Base-by-base conservation (phyloP, 2,113 vertebrate genomes). In the Cyanoramphus novaezelandiae region DNA sequence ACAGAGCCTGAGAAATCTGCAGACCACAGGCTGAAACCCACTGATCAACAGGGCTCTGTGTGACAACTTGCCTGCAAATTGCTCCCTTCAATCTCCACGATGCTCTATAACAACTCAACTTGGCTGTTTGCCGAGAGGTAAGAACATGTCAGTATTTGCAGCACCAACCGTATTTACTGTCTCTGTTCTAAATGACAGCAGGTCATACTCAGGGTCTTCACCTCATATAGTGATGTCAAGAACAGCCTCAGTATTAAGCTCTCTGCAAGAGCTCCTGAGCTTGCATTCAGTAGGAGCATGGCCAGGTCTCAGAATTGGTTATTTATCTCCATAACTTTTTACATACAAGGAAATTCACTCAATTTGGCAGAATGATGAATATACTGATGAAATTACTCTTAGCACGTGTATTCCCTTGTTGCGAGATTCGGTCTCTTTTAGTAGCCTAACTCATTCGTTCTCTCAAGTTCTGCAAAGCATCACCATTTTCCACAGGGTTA, bases 11-110 rank as follows among this genome's bases (percentile, higher is more conserved):
- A 86, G 91, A 70, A 83, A 92, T 68, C 72, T 92, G 95, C 91
- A 86, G 91, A 70, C 64, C 72, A 59, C 49, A 77, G 93, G 71
- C 25, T 93, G 88, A 60, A 88, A 97, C 67, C 77, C 88, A 77
- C 88, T 1, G 57, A 77, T 70, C 47, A 44, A 17, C 71, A 31
- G 4, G 41, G n/a, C 31, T 68, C 27, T 18, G 65, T 6, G 70
- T 3, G 49, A 21, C 31, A 60, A 62, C 46, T 44, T n/a, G 53
- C 31, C 94, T 86, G 65, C n/a, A 37, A 7, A 28, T n/a, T 6
- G 53, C 49, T 65, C 82, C 67, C 55, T 86, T 86, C 7, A 69
- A 93, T 21, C 60, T 75, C 75, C 37, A 4, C 17, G 2, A 4
- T 7, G 53, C 14, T 88, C 52, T 57, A 2, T 2, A 53, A 41